A percentile compares a stretch with the other conserved stretches of the same genome.
These are phyloP conservation scores for Hypsopygia costalis DNA, from an alignment of 2,888 invertebrate genomes.

Conservation along the genomic window DNA sequence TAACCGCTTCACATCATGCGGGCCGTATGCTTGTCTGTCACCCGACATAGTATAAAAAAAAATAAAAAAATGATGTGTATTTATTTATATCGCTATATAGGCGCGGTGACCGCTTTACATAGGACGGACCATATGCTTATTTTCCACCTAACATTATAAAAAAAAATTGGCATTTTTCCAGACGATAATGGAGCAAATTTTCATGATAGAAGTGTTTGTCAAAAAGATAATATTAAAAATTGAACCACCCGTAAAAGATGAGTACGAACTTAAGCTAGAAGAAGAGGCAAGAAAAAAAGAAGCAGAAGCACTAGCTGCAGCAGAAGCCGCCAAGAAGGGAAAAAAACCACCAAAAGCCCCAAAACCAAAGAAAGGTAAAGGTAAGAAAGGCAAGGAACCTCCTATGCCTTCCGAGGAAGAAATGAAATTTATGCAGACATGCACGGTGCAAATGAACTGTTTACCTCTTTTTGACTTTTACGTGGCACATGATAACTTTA, in stretches of 20 bases:
- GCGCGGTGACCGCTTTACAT: too few species aligned
- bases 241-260: conserved; percentile 67
- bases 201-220: conserved; percentile 71
- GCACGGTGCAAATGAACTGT: conserved; percentile 67
- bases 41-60: too few species aligned
- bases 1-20: too few species aligned
- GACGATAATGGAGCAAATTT: conserved; percentile 68
- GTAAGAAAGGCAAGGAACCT: conserved; percentile 61
- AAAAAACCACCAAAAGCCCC: conserved; percentile 38
- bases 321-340: conserved; percentile 44
- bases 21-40: too few species aligned
- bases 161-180: too few species aligned
- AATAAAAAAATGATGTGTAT: too few species aligned
- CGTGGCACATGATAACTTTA: conserved; percentile 71
- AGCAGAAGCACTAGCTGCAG: conserved; percentile 53
- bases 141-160: too few species aligned
- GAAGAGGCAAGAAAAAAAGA: conserved; percentile 52
- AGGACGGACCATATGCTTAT: too few species aligned
- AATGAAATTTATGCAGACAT: conserved; percentile 69
- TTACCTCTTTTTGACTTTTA: conserved; percentile 66
- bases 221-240: conserved; percentile 65
- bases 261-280: conserved; percentile 59
- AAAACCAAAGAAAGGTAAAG: conserved; percentile 42
- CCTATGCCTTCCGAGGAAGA: conserved; percentile 68
- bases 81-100: too few species aligned